Evolutionary conservation across 2,888 invertebrate species (phyloP), one percentile per base, ranked within the genome.

Genomic region (Chironomus tentans): DNA sequence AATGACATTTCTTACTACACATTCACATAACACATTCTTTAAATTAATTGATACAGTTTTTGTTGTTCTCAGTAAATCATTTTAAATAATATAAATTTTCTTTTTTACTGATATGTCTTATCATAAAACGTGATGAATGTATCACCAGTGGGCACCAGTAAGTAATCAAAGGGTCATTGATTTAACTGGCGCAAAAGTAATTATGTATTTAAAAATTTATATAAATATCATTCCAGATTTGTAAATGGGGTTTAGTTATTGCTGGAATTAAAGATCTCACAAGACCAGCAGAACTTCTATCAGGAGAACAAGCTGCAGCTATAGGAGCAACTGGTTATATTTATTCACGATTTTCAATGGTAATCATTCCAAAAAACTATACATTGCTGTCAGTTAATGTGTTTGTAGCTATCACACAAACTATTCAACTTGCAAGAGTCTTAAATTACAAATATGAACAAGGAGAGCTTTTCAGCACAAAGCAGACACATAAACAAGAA

Each of bases 201-300:
- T 2, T 4, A 18, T 7, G 2, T 3, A 56, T 7, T 28, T 28
- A 28, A 5, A 24, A 28, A 5, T 28, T 4, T 4, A 28, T 7
- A 56, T 6, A 18, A 56, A 56, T 65, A 7, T 12, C 4, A 18
- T 65, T 65, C 3, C 21, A 65, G 65, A 65, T 74, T 22, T 74
- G 74, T 22, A 74, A 74, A 24, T 74, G 74, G 74, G 74, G 74
- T 13, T 22, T 74, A 48, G 74, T 74, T n/a, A 74, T 74, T 47
- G 74, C 74, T 38, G 74, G 65, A 7, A 68, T 74, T 0, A 74
- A 65, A 24, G 74, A 74, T n/a, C 61, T 74, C 4, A 68, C 68
- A 3, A 12, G 74, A 15, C 74, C 74, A 12, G 74, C 74, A 5
- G 74, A 74, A 12, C 15, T 62, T 18, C 12, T 74, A 21, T 74